A percentile compares a stretch with the other conserved stretches of the same genome.
phyloP scores from a whole-genome alignment of 2,113 vertebrate species.

The Cariama cristata region DNA sequence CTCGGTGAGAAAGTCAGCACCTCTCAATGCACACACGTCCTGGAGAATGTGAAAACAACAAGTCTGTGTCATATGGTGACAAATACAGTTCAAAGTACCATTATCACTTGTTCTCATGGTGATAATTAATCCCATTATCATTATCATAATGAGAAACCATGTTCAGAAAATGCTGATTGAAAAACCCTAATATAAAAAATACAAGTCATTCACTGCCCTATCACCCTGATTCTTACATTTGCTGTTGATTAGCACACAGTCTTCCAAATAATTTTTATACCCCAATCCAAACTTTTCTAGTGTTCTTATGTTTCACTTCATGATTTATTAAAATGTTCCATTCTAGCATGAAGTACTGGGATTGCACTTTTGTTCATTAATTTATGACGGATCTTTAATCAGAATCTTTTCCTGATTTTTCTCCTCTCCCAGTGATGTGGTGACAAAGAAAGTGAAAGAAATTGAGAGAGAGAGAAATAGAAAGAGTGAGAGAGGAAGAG shows the following conservation, averaged over 20 bases:
- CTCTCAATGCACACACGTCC: background rate
- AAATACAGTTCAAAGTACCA: conserved; percentile 69
- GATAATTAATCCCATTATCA: conserved; percentile 77
- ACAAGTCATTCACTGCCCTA: conserved; percentile 50
- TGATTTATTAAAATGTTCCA: conserved; percentile 64
- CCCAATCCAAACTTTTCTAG: conserved; percentile 74
- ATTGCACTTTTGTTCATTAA: conserved; percentile 64
- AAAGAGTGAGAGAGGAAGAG: no score
- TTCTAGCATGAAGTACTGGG: conserved; percentile 55
- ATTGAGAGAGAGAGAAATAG: background rate
- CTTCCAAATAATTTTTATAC: conserved; percentile 70
- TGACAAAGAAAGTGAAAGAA: conserved; percentile 27
- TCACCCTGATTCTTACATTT: conserved; percentile 65
- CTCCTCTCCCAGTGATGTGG: background rate
- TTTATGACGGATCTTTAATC: conserved; percentile 68
- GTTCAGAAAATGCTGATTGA: conserved; percentile 73
- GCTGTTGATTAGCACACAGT: conserved; percentile 60
- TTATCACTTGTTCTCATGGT: conserved; percentile 59
- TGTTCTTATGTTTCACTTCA: conserved; percentile 63
- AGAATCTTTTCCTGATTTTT: conserved; percentile 51
- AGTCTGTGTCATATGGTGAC: conserved; percentile 39
- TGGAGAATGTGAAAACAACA: conserved; percentile 44
- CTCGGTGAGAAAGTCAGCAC: background rate
- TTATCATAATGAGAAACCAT: conserved; percentile 70
- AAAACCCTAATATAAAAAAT: conserved; percentile 61